These are phyloP conservation scores for Drosophila littoralis DNA, from an alignment of 1,140 invertebrate genomes.

Conservation along the genomic window DNA sequence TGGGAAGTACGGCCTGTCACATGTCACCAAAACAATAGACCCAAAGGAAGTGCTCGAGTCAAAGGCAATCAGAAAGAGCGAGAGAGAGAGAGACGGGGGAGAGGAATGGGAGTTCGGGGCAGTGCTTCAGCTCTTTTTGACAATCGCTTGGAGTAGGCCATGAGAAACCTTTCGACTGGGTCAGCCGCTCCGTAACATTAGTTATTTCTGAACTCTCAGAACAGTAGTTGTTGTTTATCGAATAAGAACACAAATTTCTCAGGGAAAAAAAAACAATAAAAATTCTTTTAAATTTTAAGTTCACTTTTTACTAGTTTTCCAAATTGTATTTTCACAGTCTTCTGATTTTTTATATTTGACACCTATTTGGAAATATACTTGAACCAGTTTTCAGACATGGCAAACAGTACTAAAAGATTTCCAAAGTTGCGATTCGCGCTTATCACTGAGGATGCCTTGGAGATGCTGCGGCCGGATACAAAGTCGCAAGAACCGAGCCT, in stretches of 20 bases:
- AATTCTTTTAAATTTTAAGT: conserved; percentile 1
- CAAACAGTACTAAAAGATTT: conserved; percentile 1
- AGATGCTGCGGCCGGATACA: conserved; percentile 29
- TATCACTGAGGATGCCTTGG: conserved; percentile 50
- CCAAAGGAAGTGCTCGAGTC: conserved; percentile 30
- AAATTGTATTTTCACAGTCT: neutral
- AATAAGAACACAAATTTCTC: neutral
- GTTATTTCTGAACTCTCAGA: neutral
- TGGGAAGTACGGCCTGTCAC: conserved; percentile 67
- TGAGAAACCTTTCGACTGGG: conserved; percentile 9
- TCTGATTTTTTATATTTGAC: neutral
- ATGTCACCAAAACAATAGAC: conserved; percentile 64
- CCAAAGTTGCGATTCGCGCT: conserved; percentile 53
- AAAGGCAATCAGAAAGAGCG: conserved; percentile 23
- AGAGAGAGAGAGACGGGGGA: neutral
- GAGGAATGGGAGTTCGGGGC: too few species aligned
- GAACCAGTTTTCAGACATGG: neutral
- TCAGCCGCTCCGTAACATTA: neutral
- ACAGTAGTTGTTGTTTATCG: neutral
- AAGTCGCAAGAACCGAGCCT: neutral
- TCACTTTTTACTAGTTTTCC: neutral
- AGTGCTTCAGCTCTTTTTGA: conserved; percentile 9
- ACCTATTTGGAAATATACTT: neutral
- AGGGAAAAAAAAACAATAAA: conserved; percentile 2
- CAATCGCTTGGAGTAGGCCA: conserved; percentile 21